Base-by-base conservation (phyloP, 2,113 vertebrate species). In the Blennius ocellaris region DNA sequence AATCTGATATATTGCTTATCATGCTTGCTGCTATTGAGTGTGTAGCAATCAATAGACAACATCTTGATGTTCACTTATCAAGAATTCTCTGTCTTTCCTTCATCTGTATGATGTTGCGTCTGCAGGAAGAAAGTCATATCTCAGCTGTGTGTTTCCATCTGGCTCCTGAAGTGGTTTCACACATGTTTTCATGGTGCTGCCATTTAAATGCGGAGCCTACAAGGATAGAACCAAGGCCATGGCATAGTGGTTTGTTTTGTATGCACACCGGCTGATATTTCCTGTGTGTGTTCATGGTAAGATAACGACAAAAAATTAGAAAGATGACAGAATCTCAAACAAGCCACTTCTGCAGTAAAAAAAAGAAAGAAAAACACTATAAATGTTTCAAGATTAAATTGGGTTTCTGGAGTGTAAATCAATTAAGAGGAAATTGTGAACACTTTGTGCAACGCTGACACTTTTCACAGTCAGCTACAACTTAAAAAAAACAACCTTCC, bases 401-500 rank as follows among this genome's bases (percentile, higher is more conserved):
- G 0, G 15, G 39, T 52, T 56, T 69, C 41, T 45, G 69, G 17
- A 9, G 49, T 64, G 48, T 16, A 8, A 66, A 38, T 39, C 36
- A 11, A 5, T 40, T 41, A 56, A 45, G 1, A 54, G 21, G 37
- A 40, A 30, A 38, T 16, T n/a, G 2, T 51, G 5, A 52, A 30
- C 21, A 30, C 21, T 30, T 30, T 30, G 2, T 30, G 21, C 21
- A 30, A 30, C 4, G 21, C 21, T 30, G 21, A 30, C 2, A 30
- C 21, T 30, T 30, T 53, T 40, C 51, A 77, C 9, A 51, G 5
- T 61, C 60, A 1, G 14, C 14, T 11, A 4, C 37, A 15, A 39
- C 64, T 57, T 77, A 3, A n/a, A 66, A 57, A 3, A n/a, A 66
- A 57, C 36, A 55, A 50, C 1, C 41, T 73, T 45, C 3, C 51